A percentile compares a stretch with the other conserved stretches of the same genome.
These are phyloP conservation scores for Lumbricus terrestris DNA, from an alignment of 2,888 invertebrate genomes.

Conservation along the genomic window DNA sequence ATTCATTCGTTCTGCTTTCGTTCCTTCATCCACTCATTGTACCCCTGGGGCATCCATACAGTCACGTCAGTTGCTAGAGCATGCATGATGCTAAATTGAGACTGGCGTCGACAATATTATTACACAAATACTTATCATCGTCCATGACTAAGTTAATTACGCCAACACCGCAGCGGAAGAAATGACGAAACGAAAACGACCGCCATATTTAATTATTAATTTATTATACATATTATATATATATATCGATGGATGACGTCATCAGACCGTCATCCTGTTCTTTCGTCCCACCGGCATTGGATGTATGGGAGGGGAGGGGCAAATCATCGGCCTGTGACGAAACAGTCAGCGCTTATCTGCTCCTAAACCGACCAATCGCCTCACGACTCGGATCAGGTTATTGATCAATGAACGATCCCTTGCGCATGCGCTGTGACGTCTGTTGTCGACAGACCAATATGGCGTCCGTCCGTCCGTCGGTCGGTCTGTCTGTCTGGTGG, in stretches of 20 bases:
- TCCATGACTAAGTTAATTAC: not conserved
- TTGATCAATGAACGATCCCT: slow-evolving; percentile 10
- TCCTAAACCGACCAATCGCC: not conserved
- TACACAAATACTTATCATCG: not conserved
- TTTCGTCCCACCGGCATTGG: not conserved
- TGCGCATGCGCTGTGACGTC: not conserved
- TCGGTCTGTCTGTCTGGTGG: not conserved
- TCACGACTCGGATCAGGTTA: not conserved
- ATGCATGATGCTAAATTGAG: not conserved
- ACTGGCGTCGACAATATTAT: not conserved
- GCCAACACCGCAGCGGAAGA: not conserved
- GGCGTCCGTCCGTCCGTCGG: not conserved
- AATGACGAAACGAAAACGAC: not conserved
- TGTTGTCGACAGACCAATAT: not conserved
- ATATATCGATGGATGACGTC: not conserved
- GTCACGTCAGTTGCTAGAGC: not conserved
- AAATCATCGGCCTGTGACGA: not conserved
- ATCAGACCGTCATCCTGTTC: not conserved
- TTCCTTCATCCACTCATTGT: not conserved
- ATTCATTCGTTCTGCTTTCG: not conserved
- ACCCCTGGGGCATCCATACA: not conserved
- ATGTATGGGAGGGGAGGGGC: not conserved
- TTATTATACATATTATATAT: no score
- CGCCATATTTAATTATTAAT: no score
- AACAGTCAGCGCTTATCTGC: not conserved